These are phyloP conservation scores for Chondrosia reniformis DNA, from an alignment of 37 sponge, comb jelly and placozoan genomes.

Conservation along the genomic window DNA sequence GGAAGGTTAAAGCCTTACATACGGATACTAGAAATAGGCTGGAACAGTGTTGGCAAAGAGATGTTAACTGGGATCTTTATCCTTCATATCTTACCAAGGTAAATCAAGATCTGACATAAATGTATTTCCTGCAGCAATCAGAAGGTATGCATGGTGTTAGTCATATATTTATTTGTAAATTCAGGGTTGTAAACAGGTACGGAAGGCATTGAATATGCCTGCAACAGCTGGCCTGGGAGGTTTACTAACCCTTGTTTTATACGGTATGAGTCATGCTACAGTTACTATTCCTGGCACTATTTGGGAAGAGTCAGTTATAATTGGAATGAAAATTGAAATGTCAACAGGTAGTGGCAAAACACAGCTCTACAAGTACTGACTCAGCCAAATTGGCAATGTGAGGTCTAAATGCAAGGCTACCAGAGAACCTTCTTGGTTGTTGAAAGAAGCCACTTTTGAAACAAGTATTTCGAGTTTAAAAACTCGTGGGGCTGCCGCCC, in stretches of 20 bases:
- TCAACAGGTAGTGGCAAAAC: slow-evolving; percentile 40
- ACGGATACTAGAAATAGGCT: slow-evolving; percentile 1
- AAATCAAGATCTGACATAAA: too few relatives aligned
- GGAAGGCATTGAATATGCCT: slow-evolving; percentile 19
- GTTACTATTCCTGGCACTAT: slow-evolving; percentile 18
- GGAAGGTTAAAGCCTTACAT: not conserved
- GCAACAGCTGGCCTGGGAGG: slow-evolving; percentile 23
- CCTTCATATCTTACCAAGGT: not conserved
- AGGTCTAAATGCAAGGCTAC: not conserved
- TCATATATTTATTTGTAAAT: not conserved
- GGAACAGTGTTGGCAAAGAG: not conserved
- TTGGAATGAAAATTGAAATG: slow-evolving; percentile 33
- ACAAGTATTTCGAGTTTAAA: too few relatives aligned
- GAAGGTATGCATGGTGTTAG: not conserved
- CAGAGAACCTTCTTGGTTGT: slow-evolving; percentile 24
- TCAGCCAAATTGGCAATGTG: not conserved
- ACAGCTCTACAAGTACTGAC: slow-evolving; percentile 27
- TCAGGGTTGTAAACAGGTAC: slow-evolving; percentile 22
- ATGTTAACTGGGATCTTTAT: slow-evolving; percentile 2
- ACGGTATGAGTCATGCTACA: slow-evolving; percentile 15
- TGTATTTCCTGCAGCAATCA: not conserved
- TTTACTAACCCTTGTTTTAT: not conserved
- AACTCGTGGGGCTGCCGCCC: too few relatives aligned
- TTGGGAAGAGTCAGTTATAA: slow-evolving; percentile 30
- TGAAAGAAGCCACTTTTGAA: slow-evolving; percentile 43